These are phyloP conservation scores for Cephalopachus bancanus DNA, from an alignment of 2,797 vertebrate genomes.

Conservation along the genomic window DNA sequence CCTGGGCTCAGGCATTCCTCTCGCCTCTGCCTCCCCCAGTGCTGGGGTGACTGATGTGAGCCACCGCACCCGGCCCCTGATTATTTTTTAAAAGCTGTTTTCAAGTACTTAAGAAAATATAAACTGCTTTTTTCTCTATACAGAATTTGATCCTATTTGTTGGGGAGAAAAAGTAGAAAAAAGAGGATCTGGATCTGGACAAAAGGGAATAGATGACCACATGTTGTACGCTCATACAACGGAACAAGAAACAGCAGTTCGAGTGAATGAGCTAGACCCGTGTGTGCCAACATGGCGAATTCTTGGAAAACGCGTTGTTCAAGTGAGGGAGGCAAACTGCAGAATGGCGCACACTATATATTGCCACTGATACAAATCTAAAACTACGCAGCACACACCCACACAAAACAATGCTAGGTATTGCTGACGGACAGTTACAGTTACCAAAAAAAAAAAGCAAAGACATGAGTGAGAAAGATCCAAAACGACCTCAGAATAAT, in stretches of 20 bases:
- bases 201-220: background rate
- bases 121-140: background rate
- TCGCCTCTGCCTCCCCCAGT: too few relatives aligned
- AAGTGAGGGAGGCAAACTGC: background rate
- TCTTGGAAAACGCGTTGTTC: background rate
- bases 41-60: too few relatives aligned
- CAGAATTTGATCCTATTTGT: background rate
- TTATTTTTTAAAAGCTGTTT: background rate
- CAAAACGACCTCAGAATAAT: conserved; percentile 28
- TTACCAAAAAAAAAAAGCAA: background rate
- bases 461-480: background rate
- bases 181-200: background rate
- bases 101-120: conserved; percentile 14
- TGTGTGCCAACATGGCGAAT: background rate
- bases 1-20: too few relatives aligned
- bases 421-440: background rate
- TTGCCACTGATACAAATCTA: background rate
- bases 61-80: background rate
- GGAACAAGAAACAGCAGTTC: background rate
- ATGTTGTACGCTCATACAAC: background rate
- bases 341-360: background rate
- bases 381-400: background rate
- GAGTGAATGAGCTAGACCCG: background rate
- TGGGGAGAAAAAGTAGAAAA: background rate
- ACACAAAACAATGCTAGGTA: background rate